These are phyloP conservation scores for Sarcoramphus papa DNA, from an alignment of 2,797 vertebrate species.

Conservation along the genomic window DNA sequence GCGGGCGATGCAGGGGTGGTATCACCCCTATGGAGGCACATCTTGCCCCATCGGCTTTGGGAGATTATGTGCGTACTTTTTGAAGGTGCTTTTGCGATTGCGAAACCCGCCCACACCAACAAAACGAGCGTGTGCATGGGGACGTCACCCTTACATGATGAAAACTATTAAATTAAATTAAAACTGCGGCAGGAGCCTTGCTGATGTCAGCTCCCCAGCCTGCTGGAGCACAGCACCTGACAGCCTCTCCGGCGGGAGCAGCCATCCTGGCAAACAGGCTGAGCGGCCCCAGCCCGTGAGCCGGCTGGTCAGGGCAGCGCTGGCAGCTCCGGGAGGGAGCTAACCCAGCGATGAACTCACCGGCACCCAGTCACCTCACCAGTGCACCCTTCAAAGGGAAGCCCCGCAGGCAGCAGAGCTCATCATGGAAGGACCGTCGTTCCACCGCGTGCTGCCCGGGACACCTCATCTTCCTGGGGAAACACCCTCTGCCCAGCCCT, in stretches of 20 bases:
- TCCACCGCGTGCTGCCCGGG: fast-evolving
- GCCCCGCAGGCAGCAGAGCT: neutral
- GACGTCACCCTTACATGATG: neutral
- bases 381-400: conserved; percentile 15
- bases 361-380: neutral
- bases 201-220: neutral
- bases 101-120: neutral
- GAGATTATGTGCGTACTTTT: neutral
- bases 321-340: neutral
- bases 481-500: neutral
- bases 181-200: neutral
- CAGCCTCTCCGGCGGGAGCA: neutral
- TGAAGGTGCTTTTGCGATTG: fast-evolving
- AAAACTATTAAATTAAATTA: conserved; percentile 7
- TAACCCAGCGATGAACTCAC: conserved; percentile 48
- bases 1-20: neutral
- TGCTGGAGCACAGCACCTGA: neutral
- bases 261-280: conserved; percentile 6
- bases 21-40: neutral
- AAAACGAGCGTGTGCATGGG: neutral
- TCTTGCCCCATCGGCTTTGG: neutral
- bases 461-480: conserved; percentile 30
- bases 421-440: neutral
- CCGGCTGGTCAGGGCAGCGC: neutral
- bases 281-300: neutral